A percentile compares a stretch with the other conserved stretches of the same genome.
phyloP scores from a whole-genome alignment of 2,113 vertebrate species.

The Ptychochromis oligacanthus region DNA sequence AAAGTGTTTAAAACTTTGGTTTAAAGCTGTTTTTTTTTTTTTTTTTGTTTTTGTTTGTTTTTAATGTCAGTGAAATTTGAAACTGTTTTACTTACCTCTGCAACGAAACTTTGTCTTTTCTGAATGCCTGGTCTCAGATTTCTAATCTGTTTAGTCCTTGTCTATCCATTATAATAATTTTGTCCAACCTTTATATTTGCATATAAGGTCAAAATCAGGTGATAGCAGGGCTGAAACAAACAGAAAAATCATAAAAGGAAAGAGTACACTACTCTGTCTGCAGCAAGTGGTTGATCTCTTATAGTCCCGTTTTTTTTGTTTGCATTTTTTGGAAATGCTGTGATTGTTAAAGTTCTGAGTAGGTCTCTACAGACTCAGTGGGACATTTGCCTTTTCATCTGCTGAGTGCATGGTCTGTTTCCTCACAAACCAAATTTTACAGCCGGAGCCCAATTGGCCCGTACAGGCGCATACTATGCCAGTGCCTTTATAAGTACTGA shows the following conservation, averaged over 20 bases:
- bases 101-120: not conserved
- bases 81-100: no score
- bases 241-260: rapidly evolving
- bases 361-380: constrained; percentile 44
- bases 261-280: not conserved
- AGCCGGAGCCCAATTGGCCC: constrained; percentile 56
- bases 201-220: rapidly evolving
- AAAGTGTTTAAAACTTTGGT: no score
- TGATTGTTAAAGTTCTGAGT: constrained; percentile 23
- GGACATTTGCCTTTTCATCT: constrained; percentile 61
- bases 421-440: constrained; percentile 59
- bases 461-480: constrained; percentile 43
- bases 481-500: constrained; percentile 34
- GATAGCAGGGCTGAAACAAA: rapidly evolving
- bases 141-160: not conserved
- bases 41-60: not conserved
- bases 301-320: constrained; percentile 8
- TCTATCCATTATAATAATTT: not conserved
- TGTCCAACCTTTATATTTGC: not conserved
- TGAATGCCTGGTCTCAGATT: not conserved
- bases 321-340: constrained; percentile 12
- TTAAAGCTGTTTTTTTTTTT: not conserved
- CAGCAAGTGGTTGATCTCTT: not conserved
- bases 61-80: not conserved
- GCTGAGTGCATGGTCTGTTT: constrained; percentile 57